A percentile compares a stretch with the other conserved stretches of the same genome.
Evolutionary conservation across 2,888 invertebrate genomes (phyloP).

Genomic region (Agapostemon virescens): DNA sequence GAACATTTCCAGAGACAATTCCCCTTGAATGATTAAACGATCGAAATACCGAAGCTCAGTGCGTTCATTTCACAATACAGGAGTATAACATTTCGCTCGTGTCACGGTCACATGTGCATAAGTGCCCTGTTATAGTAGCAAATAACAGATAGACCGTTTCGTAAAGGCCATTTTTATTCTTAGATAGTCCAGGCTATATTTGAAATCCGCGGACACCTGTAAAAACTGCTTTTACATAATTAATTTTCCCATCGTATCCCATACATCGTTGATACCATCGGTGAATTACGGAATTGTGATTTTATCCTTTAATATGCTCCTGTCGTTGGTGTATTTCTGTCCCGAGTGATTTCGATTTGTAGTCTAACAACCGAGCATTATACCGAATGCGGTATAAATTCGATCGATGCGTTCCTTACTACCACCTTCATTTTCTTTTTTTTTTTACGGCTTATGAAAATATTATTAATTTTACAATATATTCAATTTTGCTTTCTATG

Average conservation of each 20-base stretch:
- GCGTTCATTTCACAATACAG: neutral
- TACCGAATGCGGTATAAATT: neutral
- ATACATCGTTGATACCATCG: neutral
- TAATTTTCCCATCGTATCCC: conserved; percentile 27
- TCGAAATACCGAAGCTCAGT: neutral
- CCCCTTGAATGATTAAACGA: conserved; percentile 4
- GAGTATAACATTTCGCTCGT: neutral
- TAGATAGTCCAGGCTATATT: conserved; percentile 10
- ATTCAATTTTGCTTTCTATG: neutral
- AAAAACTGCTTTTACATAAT: conserved; percentile 38
- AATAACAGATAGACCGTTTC: neutral
- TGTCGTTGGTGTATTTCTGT: conserved; percentile 6
- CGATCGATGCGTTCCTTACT: neutral
- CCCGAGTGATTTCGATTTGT: conserved; percentile 18
- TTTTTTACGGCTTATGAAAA: neutral
- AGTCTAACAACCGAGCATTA: no score
- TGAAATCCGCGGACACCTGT: neutral
- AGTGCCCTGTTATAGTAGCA: neutral
- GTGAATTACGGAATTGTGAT: conserved; percentile 25
- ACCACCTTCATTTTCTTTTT: no score
- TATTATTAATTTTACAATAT: neutral
- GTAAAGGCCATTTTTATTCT: conserved; percentile 31
- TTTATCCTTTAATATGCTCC: conserved; percentile 27
- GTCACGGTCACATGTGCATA: conserved; percentile 21
- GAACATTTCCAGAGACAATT: neutral